Evolutionary conservation across 1,140 invertebrate species (phyloP).

Genomic region (Ladona fulva): DNA sequence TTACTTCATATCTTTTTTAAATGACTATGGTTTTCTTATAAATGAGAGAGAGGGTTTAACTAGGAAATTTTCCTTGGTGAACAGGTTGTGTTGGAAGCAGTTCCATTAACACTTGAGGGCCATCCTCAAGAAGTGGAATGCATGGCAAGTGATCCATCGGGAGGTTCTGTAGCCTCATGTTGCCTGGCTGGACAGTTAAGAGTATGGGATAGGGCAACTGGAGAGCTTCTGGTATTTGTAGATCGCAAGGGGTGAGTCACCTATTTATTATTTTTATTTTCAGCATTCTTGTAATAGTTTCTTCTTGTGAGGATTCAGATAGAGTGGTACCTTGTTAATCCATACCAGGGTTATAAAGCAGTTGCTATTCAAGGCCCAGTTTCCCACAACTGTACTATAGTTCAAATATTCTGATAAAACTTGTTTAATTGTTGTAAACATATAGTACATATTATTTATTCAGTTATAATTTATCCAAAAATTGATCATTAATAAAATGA

Average conservation of each 20-base stretch:
- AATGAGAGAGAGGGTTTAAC: neutral
- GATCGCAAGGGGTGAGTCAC: constrained; percentile 50
- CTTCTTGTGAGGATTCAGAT: too few relatives aligned
- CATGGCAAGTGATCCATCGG: constrained; percentile 61
- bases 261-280: neutral
- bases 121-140: constrained; percentile 84
- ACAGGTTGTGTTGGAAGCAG: constrained; percentile 70
- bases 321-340: too few relatives aligned
- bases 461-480: too few relatives aligned
- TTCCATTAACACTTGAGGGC: constrained; percentile 73
- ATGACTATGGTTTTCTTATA: neutral
- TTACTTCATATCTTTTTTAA: too few relatives aligned
- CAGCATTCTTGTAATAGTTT: neutral
- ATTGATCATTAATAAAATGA: too few relatives aligned
- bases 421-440: too few relatives aligned
- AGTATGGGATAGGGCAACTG: constrained; percentile 81
- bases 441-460: too few relatives aligned
- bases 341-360: too few relatives aligned
- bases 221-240: constrained; percentile 68
- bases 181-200: constrained; percentile 84
- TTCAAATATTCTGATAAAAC: too few relatives aligned
- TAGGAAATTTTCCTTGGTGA: constrained; percentile 27
- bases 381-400: too few relatives aligned
- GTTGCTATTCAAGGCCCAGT: too few relatives aligned
- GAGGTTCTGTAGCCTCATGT: constrained; percentile 73